Evolutionary conservation across 2,888 invertebrate species (phyloP).

Genomic region (Lasioglossum pauxillum): DNA sequence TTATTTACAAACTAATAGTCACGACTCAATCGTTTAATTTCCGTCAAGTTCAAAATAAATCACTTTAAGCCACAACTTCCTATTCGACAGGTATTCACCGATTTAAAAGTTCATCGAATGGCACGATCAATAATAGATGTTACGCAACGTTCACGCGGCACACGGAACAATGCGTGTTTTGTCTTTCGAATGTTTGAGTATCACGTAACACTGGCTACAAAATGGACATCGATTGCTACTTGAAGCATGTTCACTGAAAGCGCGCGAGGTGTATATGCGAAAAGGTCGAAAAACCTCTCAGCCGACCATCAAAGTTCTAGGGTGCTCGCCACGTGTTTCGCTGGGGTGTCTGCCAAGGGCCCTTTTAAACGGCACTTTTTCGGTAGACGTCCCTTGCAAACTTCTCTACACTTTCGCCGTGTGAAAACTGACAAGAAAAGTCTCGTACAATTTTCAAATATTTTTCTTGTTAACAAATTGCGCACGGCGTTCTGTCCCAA

Average conservation of each 20-base stretch:
- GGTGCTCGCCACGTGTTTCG: slow-evolving; percentile 55
- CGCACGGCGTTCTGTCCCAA: neutral
- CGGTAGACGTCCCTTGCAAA: slow-evolving; percentile 11
- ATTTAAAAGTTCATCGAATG: neutral
- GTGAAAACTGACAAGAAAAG: neutral
- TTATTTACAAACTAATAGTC: neutral
- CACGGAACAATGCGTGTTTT: neutral
- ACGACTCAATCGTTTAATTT: neutral
- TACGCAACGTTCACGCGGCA: neutral
- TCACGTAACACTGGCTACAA: slow-evolving; percentile 20
- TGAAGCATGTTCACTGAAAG: slow-evolving; percentile 40
- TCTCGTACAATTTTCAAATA: neutral
- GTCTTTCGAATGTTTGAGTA: slow-evolving; percentile 15
- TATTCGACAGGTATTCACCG: neutral
- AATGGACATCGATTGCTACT: slow-evolving; percentile 48
- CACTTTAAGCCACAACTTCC: neutral
- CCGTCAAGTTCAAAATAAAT: neutral
- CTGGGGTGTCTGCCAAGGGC: slow-evolving; percentile 36
- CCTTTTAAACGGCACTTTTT: slow-evolving; percentile 36
- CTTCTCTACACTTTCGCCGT: neutral
- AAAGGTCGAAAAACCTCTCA: slow-evolving; percentile 47
- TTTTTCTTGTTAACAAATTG: slow-evolving; percentile 1
- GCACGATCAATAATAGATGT: neutral
- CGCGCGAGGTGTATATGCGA: slow-evolving; percentile 23
- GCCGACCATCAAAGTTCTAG: slow-evolving; percentile 50